Conservation (phyloP, 2,113 vertebrate species). For the Diglossa brunneiventris region DNA sequence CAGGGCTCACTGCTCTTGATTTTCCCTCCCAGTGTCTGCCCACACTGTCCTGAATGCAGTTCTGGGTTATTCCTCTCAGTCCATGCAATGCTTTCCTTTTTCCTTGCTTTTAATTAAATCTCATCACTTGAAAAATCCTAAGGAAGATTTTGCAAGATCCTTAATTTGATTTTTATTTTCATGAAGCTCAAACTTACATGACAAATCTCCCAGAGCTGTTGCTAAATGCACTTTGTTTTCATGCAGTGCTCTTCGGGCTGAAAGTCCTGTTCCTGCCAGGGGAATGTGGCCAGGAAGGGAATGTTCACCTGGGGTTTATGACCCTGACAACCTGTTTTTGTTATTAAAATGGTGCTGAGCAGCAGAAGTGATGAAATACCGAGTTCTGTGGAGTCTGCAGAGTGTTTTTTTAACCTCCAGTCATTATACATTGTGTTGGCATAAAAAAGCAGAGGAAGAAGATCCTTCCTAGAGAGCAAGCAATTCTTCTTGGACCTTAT, state of each 20-base stretch:
- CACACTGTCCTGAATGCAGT: background rate
- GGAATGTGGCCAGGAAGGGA: background rate
- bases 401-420: background rate
- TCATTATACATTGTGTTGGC: background rate
- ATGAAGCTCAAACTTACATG: background rate
- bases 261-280: background rate
- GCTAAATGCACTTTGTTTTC: background rate
- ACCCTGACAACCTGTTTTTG: background rate
- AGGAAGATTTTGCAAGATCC: background rate
- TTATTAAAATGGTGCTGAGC: background rate
- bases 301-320: background rate
- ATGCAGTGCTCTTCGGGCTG: background rate
- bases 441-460: background rate
- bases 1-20: background rate
- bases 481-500: conserved; percentile 38
- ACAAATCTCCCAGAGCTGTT: background rate
- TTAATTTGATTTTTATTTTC: conserved; percentile 41
- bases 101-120: conserved; percentile 22
- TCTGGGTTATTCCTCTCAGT: background rate
- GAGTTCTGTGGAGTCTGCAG: background rate
- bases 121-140: conserved; percentile 31
- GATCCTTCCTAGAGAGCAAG: conserved; percentile 24
- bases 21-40: background rate
- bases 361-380: background rate
- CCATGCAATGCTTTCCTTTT: background rate